Evolutionary conservation across 2,113 vertebrate genomes (phyloP).

Genomic region (Pollachius pollachius): DNA sequence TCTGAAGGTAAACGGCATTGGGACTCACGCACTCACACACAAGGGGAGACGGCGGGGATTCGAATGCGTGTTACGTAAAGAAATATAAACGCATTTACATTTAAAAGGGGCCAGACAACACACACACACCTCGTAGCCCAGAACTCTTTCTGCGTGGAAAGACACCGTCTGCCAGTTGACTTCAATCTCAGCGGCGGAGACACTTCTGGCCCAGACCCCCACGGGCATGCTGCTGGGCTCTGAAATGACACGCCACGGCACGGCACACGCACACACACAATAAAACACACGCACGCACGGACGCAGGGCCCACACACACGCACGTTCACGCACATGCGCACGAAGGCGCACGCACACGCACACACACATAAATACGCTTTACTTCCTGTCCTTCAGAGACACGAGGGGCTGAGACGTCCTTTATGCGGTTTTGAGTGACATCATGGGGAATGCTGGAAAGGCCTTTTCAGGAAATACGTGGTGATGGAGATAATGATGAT

Average conservation of each 20-base stretch:
- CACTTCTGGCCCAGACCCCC: slow-evolving; percentile 81
- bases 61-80: slow-evolving; percentile 32
- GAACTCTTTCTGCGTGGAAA: slow-evolving; percentile 85
- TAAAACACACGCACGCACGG: too few relatives aligned
- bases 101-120: slow-evolving; percentile 48
- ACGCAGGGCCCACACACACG: too few relatives aligned
- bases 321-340: too few relatives aligned
- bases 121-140: slow-evolving; percentile 89
- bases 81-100: slow-evolving; percentile 44
- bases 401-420: too few relatives aligned
- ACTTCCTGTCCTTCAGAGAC: too few relatives aligned
- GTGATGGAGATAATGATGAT: too few relatives aligned
- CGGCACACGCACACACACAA: too few relatives aligned
- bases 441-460: too few relatives aligned
- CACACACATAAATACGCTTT: too few relatives aligned
- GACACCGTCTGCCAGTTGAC: slow-evolving; percentile 85
- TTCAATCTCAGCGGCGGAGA: slow-evolving; percentile 87
- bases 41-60: slow-evolving; percentile 55
- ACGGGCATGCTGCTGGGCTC: slow-evolving; percentile 85
- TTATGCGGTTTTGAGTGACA: too few relatives aligned
- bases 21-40: slow-evolving; percentile 31
- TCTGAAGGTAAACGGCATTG: slow-evolving; percentile 45
- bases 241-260: slow-evolving; percentile 65
- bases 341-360: too few relatives aligned
- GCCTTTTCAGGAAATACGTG: too few relatives aligned